Base-by-base conservation (phyloP, 2,888 invertebrate species). In the Didymodactylos carnosus region DNA sequence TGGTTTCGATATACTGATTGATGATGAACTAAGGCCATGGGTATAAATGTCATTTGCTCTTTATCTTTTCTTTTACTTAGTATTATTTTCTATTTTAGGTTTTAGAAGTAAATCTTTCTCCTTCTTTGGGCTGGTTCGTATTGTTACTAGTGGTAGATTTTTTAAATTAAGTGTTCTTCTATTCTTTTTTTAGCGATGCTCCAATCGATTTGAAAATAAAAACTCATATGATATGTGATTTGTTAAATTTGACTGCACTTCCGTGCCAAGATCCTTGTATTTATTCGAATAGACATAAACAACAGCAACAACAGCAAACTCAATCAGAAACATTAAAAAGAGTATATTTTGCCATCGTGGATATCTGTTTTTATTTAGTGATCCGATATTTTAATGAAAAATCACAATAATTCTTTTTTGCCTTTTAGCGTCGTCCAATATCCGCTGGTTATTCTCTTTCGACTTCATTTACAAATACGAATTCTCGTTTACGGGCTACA, bases 121-220 rank as follows among this genome's bases (percentile, higher is more conserved):
- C 70, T 35, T 70, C 70, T 8, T 49, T 72, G 19, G 76, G 51
- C 39, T 72, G 71, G 53, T 73, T n/a, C 29, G 41, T 46, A 46
- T 49, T 53, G n/a, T n/a, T n/a, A n/a, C n/a, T 49, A 5, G 19
- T 35, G 7, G 10, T 39, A 8, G 10, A 69, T 6, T 5, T 7
- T 27, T n/a, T 13, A 8, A 8, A 40, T 27, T 27, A 11, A 8
- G 49, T n/a, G n/a, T 53, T 40, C 71, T 78, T 79, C 16, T 77
- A 92, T 94, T 62, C 8, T 29, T 46, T n/a, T n/a, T 19, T 19
- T 35, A 62, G 53, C 82, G 94, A 95, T 83, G 90, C 92, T 77
- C 93, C 94, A 0, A 84, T 95, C 76, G 95, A 95, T 84, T 89
- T 92, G 62, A 89, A 93, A 80, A 88, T 95, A 19, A 95, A 95